phyloP scores from a whole-genome alignment of 2,113 vertebrate species.

The Scolopax mira region DNA sequence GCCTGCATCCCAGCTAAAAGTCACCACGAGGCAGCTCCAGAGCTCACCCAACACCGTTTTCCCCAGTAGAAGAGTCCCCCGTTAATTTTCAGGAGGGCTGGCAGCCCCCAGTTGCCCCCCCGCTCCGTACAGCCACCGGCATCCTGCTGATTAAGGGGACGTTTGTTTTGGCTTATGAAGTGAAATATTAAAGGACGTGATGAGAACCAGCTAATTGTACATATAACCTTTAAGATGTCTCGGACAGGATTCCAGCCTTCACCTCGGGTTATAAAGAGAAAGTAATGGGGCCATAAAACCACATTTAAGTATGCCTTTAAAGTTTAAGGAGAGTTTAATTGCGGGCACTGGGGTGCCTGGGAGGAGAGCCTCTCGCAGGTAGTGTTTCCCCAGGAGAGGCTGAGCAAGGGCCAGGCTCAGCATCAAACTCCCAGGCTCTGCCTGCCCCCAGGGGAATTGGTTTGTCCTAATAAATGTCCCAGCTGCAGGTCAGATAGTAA shows the following conservation, averaged over 20 bases:
- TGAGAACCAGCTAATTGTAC: constrained; percentile 63
- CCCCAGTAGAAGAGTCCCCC: neutral
- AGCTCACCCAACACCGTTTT: neutral
- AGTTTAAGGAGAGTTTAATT: constrained; percentile 72
- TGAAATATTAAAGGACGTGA: constrained; percentile 46
- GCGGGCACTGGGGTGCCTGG: constrained; percentile 19
- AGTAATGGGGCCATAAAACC: constrained; percentile 72
- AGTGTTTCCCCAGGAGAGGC: neutral
- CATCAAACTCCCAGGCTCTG: neutral
- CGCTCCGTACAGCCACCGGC: neutral
- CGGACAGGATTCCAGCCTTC: constrained; percentile 66
- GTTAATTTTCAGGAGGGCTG: neutral
- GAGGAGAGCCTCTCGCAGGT: neutral
- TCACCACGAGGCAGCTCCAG: rapidly evolving
- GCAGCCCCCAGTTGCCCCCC: neutral
- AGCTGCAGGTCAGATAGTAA: constrained; percentile 24
- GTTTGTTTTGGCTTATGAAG: constrained; percentile 12
- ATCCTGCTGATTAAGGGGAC: neutral
- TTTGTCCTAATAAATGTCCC: constrained; percentile 31
- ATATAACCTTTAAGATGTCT: constrained; percentile 65
- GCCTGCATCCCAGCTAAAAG: neutral
- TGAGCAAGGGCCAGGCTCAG: neutral
- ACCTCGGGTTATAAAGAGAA: constrained; percentile 69
- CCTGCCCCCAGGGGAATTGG: neutral
- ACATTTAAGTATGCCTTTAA: constrained; percentile 68